Conservation (phyloP, 2,888 invertebrate genomes). For the Rhingia campestris region DNA sequence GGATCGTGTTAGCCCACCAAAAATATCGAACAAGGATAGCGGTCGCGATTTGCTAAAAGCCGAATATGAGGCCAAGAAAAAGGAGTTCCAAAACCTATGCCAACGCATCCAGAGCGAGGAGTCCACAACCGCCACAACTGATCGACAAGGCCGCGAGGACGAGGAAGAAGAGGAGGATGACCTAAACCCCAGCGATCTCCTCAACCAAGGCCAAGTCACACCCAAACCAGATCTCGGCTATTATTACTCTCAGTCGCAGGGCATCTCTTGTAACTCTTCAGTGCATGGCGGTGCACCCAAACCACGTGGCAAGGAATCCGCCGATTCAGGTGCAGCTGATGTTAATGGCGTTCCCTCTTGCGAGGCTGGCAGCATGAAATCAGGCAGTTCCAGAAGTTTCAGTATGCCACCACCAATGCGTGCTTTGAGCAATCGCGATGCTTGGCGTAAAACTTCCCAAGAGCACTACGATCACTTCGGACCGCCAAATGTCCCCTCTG, state of each 20-base stretch:
- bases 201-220: constrained; percentile 74
- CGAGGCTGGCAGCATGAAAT: constrained; percentile 81
- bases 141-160: constrained; percentile 75
- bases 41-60: constrained; percentile 79
- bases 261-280: constrained; percentile 73
- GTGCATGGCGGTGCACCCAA: constrained; percentile 57
- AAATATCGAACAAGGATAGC: constrained; percentile 73
- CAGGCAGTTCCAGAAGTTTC: constrained; percentile 81
- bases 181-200: constrained; percentile 59
- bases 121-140: constrained; percentile 17
- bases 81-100: constrained; percentile 79
- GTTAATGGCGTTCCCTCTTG: constrained; percentile 79
- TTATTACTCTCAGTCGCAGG: constrained; percentile 65
- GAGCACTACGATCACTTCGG: constrained; percentile 53
- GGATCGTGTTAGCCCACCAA: constrained; percentile 65
- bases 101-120: constrained; percentile 77
- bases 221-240: constrained; percentile 49
- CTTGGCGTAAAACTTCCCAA: constrained; percentile 79
- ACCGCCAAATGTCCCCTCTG: constrained; percentile 32
- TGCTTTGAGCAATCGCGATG: constrained; percentile 77
- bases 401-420: constrained; percentile 82
- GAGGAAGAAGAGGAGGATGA: constrained; percentile 78
- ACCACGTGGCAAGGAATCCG: constrained; percentile 78
- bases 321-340: constrained; percentile 77
- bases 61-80: constrained; percentile 81